Evolutionary conservation across 1,140 invertebrate genomes (phyloP), one percentile per base, ranked within the genome.

Genomic region (Zaprionus ghesquierei): DNA sequence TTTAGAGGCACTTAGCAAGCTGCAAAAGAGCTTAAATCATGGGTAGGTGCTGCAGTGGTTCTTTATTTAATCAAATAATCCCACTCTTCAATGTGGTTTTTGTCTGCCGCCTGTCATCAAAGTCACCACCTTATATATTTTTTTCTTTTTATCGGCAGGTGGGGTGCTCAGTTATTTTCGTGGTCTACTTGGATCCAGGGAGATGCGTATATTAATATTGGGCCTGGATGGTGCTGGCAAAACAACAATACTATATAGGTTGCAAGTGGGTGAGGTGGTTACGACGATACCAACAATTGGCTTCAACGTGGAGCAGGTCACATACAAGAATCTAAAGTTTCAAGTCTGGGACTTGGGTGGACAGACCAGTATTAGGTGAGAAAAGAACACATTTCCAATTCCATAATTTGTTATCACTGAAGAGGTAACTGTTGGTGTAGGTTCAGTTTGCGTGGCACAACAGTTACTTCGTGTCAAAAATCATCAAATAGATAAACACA

Each of bases 271-370:
- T 20, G 98, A 99, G 94, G 98, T 99, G 51, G 98, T 99, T 1
- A 99, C 98, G n/a, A 99, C 99, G 66, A 92, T 92, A 78, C 98
- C 98, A 64, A 99, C 98, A 9, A 99, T 99, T 92, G 98, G 98
- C n/a, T 98, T 98, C 92, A 99, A 99, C 93, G 98, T 99, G 82
- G 97, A 98, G 93, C 97, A 98, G 95, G 98, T 98, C 50, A 97
- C 96, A 81, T 98, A 98, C 92, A 98, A 98, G 94, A 98, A 98
- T 94, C 93, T 98, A 66, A 98, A 98, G 93, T 98, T 98, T 90
- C 97, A 98, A 96, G 97, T 98, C 10, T 99, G 98, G 98, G 98
- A 99, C 94, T 94, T 99, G 60, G 98, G 98, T 69, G 98, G 98
- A 82, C 98, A 99, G 93, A 99, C 98, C 61, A 99, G 98, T 94